phyloP scores from a whole-genome alignment of 2,888 invertebrate genomes.

The Ypsolopha sequella region DNA sequence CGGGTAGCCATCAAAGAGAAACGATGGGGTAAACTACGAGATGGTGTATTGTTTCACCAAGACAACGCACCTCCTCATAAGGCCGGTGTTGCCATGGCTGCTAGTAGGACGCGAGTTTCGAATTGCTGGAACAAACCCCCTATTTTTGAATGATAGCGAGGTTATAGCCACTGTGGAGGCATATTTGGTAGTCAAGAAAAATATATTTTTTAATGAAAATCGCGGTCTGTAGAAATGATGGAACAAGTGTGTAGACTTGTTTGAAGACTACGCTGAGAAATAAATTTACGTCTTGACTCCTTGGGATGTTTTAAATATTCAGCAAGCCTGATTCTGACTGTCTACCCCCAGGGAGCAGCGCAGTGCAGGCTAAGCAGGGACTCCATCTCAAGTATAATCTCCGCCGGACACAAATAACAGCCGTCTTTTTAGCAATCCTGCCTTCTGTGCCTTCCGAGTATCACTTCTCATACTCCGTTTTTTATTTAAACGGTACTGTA shows the following conservation, averaged over 20 bases:
- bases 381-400: too few species aligned
- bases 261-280: neutral
- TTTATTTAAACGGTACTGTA: too few species aligned
- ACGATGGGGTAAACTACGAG: conserved; percentile 9
- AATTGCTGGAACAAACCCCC: neutral
- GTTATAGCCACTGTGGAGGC: neutral
- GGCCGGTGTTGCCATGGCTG: neutral
- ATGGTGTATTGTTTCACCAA: conserved; percentile 10
- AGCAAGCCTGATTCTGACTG: too few species aligned
- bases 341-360: too few species aligned
- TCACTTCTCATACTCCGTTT: too few species aligned
- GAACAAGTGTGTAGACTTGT: neutral
- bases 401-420: too few species aligned
- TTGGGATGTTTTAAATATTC: too few species aligned
- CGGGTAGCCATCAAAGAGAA: conserved; percentile 5
- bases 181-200: neutral
- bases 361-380: too few species aligned
- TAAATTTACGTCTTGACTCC: too few species aligned
- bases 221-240: neutral
- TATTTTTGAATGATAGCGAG: neutral
- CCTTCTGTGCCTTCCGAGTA: too few species aligned
- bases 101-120: neutral
- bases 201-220: neutral
- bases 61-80: conserved; percentile 5
- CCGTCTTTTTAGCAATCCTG: too few species aligned